Base-by-base conservation (phyloP, 2,797 vertebrate species). In the Helarctos malayanus region DNA sequence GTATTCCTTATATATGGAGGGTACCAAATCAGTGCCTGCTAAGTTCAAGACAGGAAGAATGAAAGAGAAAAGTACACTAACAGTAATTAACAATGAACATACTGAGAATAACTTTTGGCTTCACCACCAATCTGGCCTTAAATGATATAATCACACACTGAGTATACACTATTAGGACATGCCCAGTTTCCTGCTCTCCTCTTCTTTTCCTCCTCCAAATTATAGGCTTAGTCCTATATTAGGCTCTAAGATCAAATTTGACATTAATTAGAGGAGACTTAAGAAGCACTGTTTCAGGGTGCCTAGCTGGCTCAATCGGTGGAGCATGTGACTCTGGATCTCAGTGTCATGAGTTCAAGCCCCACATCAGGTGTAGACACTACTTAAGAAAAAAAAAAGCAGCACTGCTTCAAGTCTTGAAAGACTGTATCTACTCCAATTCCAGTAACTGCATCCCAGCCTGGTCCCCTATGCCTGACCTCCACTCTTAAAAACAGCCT, bases 81-180 rank as follows among this genome's bases (percentile, higher is more conserved):
- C 9, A 57, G 52, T 63, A 94, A 92, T 69, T 49, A 96, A 68
- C 7, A 63, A 86, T 84, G 78, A 80, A 88, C 7, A 80, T 80
- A 63, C 59, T 95, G 57, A 95, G 38, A 94, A 89, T 85, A 95
- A 91, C 35, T 29, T 91, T 92, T 89, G 35, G 19, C 16, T 96
- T 95, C 25, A 87, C 27, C 45, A 69, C 57, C 15, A 89, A 83
- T 71, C 35, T 86, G 45, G 9, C 54, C 57, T 94, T 86, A 89
- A 90, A 75, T 96, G n/a, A 91, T 35, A 75, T 73, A 85, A 80
- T 63, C 65, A 59, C 35, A 94, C 18, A 49, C 45, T 59, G 18
- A 84, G 19, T 75, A 83, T 13, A 83, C 35, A 75, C 25, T 54
- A 87, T 69, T n/a, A 80, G 76, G 65, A 84, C 52, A 35, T 35